phyloP scores from a whole-genome alignment of 2,888 invertebrate genomes.

The Callinectes sapidus region DNA sequence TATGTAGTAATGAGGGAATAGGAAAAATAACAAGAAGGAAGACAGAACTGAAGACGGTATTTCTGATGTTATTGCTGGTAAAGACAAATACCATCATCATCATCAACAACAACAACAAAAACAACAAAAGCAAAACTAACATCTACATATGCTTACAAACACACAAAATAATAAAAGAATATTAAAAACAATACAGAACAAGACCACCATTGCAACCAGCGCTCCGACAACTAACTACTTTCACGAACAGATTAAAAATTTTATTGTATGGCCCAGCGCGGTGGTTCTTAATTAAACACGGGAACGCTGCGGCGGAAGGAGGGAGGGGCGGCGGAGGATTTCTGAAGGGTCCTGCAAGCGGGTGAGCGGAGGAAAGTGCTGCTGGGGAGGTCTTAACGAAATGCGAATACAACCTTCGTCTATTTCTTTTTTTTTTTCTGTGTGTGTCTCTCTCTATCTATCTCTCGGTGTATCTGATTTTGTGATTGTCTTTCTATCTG shows the following conservation, averaged over 20 bases:
- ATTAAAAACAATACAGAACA: background rate
- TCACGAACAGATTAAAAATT: conserved; percentile 22
- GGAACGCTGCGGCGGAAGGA: background rate
- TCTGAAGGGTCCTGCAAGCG: background rate
- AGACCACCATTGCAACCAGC: background rate
- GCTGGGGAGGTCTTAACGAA: background rate
- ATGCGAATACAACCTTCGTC: background rate
- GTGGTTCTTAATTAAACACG: conserved; percentile 25
- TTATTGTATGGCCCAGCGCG: conserved; percentile 20
- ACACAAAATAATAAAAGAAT: background rate
- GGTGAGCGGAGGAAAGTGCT: background rate
- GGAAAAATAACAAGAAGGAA: background rate
- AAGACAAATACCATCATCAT: background rate
- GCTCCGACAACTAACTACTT: background rate
- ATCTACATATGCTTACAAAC: background rate
- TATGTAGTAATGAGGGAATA: background rate
- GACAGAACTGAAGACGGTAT: too few species aligned
- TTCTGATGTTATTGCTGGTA: too few species aligned
- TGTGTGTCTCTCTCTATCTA: background rate
- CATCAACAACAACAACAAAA: too few species aligned
- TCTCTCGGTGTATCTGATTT: background rate
- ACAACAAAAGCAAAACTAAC: background rate
- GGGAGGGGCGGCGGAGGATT: background rate
- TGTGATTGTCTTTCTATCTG: background rate
- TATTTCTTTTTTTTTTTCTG: background rate